Conservation (phyloP, 1,140 invertebrate genomes). For the Neoseiulus cucumeris region DNA sequence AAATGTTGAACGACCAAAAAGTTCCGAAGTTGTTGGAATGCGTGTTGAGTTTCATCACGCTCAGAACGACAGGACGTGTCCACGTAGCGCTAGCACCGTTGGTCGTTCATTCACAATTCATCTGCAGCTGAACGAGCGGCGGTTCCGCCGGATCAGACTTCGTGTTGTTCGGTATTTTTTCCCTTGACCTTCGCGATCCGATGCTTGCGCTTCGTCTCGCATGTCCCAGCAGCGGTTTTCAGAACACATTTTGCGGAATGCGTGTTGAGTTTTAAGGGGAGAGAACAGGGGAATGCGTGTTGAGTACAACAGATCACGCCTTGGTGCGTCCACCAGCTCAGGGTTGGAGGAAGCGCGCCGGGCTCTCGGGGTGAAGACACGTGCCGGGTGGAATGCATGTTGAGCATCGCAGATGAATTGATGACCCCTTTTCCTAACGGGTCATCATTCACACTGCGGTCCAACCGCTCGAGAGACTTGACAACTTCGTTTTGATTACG, state of each 20-base stretch:
- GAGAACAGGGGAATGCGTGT: conserved; percentile 5
- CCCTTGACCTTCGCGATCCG: no score
- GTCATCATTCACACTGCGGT: no score
- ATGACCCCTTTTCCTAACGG: no score
- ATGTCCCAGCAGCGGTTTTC: background rate
- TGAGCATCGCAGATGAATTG: background rate
- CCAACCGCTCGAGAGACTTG: no score
- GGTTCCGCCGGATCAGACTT: no score
- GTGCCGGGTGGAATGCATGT: conserved; percentile 10
- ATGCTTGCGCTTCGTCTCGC: no score
- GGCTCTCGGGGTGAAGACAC: conserved; percentile 1
- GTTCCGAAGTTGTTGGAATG: conserved; percentile 7
- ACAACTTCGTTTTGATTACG: no score
- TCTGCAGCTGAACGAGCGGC: no score
- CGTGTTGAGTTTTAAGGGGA: conserved; percentile 6
- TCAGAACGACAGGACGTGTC: background rate
- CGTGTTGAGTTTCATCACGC: conserved; percentile 11
- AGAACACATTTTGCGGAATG: conserved; percentile 12
- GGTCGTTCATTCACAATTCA: no score
- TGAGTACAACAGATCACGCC: background rate
- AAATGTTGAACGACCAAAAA: conserved; percentile 7
- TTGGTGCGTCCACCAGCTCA: no score
- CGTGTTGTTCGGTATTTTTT: no score
- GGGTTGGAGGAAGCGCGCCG: background rate
- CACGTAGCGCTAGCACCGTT: no score